These are phyloP conservation scores for Lagenorhynchus albirostris DNA, from an alignment of 2,113 vertebrate genomes.

Conservation along the genomic window DNA sequence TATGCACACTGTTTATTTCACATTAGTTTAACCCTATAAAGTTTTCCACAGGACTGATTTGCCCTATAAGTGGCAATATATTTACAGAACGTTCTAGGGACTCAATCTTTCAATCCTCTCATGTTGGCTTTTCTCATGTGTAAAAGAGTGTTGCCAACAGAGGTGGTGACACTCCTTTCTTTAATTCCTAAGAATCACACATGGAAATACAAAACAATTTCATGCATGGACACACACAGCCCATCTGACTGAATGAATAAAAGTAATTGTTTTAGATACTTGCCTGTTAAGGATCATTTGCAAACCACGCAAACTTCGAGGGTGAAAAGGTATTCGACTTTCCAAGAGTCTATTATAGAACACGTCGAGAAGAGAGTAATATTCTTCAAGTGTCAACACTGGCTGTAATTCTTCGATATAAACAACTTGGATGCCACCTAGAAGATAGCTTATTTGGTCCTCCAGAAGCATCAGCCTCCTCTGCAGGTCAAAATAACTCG, in stretches of 20 bases:
- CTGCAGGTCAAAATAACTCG: conserved; percentile 87
- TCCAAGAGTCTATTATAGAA: conserved; percentile 87
- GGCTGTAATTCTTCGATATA: conserved; percentile 89
- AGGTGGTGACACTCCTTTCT: not conserved
- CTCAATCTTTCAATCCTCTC: not conserved
- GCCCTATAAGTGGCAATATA: not conserved
- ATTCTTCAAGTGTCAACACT: conserved; percentile 87
- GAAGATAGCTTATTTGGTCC: conserved; percentile 90
- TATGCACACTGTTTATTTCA: no score
- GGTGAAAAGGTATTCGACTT: conserved; percentile 85
- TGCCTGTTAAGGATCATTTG: conserved; percentile 91
- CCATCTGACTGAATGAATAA: not conserved
- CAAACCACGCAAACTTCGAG: conserved; percentile 91
- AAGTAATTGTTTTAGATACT: not conserved
- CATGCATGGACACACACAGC: not conserved
- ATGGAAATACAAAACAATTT: not conserved
- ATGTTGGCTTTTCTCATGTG: not conserved
- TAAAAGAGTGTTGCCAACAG: not conserved
- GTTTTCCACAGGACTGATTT: not conserved
- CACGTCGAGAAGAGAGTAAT: conserved; percentile 86
- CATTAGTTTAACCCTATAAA: not conserved
- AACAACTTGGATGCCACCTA: conserved; percentile 91
- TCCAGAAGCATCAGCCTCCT: conserved; percentile 88
- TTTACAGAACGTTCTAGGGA: not conserved
- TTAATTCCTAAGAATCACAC: not conserved